Percentiles rank a stretch among this genome's conserved stretches.
Evolutionary conservation across 2,888 invertebrate species (phyloP).

Genomic region (Vannuccia rotundouncinata): DNA sequence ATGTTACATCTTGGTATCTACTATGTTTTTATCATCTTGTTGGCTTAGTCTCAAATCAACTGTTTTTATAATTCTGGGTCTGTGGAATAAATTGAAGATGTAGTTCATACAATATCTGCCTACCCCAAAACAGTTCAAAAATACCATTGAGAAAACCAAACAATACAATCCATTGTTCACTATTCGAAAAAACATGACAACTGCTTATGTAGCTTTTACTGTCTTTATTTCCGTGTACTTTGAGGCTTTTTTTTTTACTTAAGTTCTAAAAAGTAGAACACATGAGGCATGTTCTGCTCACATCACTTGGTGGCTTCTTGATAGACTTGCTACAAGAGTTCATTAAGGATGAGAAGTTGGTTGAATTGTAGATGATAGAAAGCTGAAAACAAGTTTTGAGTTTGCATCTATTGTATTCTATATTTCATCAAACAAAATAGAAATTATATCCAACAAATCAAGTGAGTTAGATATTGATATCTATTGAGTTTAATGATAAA

Average conservation of each 20-base stretch:
- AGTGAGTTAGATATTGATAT: too few relatives aligned
- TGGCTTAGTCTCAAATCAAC: not conserved
- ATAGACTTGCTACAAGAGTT: too few relatives aligned
- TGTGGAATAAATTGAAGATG: not conserved
- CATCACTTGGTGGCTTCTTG: not conserved
- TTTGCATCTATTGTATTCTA: too few relatives aligned
- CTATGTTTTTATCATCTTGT: not conserved
- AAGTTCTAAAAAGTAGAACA: slow-evolving; percentile 7
- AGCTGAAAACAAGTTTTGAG: too few relatives aligned
- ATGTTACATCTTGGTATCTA: not conserved
- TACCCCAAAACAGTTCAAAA: slow-evolving; percentile 11
- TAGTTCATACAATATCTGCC: slow-evolving; percentile 5
- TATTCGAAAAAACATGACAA: not conserved
- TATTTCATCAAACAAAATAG: too few relatives aligned
- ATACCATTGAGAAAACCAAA: slow-evolving; percentile 9
- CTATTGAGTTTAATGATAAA: too few relatives aligned
- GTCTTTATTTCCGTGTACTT: slow-evolving; percentile 3
- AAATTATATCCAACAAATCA: too few relatives aligned
- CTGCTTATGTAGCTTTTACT: not conserved
- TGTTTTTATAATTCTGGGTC: not conserved
- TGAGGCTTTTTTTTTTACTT: slow-evolving; percentile 14
- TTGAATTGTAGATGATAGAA: too few relatives aligned
- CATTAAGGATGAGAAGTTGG: too few relatives aligned
- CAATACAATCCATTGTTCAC: not conserved
- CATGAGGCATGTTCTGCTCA: not conserved